Evolutionary conservation across 2,113 vertebrate species (phyloP).

Genomic region (Patagioenas fasciata): DNA sequence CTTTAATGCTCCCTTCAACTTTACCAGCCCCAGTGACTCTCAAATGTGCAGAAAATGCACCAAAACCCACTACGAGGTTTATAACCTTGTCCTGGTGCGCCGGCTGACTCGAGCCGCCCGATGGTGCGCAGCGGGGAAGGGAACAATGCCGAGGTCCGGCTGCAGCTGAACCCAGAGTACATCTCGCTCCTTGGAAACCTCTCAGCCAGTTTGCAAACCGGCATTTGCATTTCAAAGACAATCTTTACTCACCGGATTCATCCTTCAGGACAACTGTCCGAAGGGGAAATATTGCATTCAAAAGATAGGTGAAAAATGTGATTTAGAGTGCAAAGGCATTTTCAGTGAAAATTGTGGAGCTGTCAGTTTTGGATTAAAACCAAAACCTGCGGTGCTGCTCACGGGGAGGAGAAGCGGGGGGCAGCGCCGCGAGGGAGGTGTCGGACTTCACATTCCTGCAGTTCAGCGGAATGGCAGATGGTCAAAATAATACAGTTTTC

Average conservation of each 20-base stretch:
- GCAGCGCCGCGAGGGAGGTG: background rate
- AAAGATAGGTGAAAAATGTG: background rate
- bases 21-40: too few species aligned
- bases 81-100: accelerated
- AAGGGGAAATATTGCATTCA: background rate
- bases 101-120: too few species aligned
- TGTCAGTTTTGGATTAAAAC: conserved; percentile 27
- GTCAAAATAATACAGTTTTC: conserved; percentile 81
- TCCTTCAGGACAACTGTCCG: background rate
- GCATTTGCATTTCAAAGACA: background rate
- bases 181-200: background rate
- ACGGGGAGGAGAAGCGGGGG: background rate
- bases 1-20: background rate
- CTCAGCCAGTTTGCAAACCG: background rate
- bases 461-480: conserved; percentile 82
- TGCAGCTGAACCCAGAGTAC: background rate
- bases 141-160: background rate
- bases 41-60: too few species aligned
- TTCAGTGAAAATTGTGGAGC: conserved; percentile 18
- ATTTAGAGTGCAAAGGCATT: conserved; percentile 16
- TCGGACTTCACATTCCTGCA: conserved; percentile 78
- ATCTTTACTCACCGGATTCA: background rate
- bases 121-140: accelerated
- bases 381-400: background rate
- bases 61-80: background rate